phyloP scores from a whole-genome alignment of 2,797 vertebrate genomes.

The Mionectes olivaceus region DNA sequence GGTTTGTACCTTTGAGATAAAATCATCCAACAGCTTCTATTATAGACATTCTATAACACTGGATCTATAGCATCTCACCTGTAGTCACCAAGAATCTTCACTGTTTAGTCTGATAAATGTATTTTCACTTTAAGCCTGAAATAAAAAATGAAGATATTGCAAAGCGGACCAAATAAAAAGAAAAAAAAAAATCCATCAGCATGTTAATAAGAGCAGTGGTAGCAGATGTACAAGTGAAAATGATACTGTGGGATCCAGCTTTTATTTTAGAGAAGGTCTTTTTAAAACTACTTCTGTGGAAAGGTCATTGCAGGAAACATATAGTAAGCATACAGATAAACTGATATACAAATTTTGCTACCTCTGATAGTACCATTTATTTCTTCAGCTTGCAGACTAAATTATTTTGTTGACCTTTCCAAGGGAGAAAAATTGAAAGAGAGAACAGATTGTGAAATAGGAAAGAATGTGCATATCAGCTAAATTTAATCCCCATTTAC shows the following conservation, averaged over 20 bases:
- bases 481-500: not conserved
- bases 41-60: not conserved
- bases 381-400: not conserved
- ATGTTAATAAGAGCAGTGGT: not conserved
- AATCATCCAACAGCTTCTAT: not conserved
- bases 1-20: not conserved
- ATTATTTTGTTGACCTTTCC: slow-evolving; percentile 18
- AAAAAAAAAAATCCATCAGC: not conserved
- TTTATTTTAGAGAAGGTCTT: not conserved
- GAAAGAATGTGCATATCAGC: not conserved
- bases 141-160: not conserved
- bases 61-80: not conserved
- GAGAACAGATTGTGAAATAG: not conserved
- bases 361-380: not conserved
- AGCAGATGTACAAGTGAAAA: not conserved
- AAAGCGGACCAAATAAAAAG: not conserved
- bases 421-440: not conserved
- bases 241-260: not conserved
- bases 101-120: not conserved
- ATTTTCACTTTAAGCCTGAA: not conserved
- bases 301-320: not conserved
- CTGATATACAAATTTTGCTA: not conserved
- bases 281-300: not conserved
- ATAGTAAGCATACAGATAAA: not conserved
- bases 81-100: not conserved